These are phyloP conservation scores for Aspidiotus destructor DNA, from an alignment of 2,888 invertebrate genomes.

Conservation along the genomic window DNA sequence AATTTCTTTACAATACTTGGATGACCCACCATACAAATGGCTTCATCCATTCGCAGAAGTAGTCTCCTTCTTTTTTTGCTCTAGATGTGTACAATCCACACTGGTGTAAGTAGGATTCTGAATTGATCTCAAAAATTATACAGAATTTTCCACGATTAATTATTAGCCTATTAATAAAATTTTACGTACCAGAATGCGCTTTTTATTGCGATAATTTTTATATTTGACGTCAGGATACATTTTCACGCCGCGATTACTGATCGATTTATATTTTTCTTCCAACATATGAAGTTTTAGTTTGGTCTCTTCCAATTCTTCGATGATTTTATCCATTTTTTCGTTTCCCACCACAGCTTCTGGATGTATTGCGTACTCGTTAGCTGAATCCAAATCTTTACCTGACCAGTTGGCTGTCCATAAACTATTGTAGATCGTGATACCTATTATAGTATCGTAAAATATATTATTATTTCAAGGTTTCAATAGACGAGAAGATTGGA, in stretches of 20 bases:
- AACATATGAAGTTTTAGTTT: constrained; percentile 54
- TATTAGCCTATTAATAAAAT: background rate
- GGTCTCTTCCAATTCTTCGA: constrained; percentile 39
- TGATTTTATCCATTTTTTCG: constrained; percentile 9
- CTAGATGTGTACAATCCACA: background rate
- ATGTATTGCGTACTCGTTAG: too few relatives aligned
- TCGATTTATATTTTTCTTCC: constrained; percentile 59
- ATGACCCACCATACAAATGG: background rate
- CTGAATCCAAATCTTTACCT: too few relatives aligned
- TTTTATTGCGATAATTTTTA: constrained; percentile 81
- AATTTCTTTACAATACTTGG: background rate
- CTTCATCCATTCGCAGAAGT: background rate
- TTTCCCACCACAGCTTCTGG: background rate
- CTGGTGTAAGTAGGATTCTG: background rate
- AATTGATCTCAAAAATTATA: background rate
- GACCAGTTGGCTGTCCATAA: too few relatives aligned
- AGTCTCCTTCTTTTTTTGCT: background rate
- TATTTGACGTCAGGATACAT: constrained; percentile 85
- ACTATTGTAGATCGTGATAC: too few relatives aligned
- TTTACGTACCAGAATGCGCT: constrained; percentile 70
- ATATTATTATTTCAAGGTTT: too few relatives aligned
- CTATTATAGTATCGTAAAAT: too few relatives aligned
- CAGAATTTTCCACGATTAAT: background rate
- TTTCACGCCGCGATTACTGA: constrained; percentile 60
- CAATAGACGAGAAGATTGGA: too few relatives aligned